phyloP scores from a whole-genome alignment of 2,113 vertebrate species.

The Dasyornis broadbenti region DNA sequence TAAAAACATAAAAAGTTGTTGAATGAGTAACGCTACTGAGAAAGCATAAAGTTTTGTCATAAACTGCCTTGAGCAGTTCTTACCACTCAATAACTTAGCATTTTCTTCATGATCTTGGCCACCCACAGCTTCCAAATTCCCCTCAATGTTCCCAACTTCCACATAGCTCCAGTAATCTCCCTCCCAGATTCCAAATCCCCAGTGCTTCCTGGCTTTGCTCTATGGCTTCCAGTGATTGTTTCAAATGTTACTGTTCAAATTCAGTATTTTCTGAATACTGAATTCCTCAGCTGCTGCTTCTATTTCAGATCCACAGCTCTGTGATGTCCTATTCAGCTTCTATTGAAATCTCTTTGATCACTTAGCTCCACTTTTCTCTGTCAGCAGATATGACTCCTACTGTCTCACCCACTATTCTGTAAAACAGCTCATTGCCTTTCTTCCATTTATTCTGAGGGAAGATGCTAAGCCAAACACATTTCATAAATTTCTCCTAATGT shows the following conservation, averaged over 20 bases:
- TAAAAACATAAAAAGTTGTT: not conserved
- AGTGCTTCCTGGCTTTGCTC: not conserved
- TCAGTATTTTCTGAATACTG: slow-evolving; percentile 11
- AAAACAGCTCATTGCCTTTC: not conserved
- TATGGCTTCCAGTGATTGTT: not conserved
- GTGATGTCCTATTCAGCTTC: not conserved
- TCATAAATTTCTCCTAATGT: not conserved
- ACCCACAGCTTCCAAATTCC: not conserved
- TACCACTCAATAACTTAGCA: not conserved
- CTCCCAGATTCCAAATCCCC: not conserved
- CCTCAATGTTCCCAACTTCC: not conserved
- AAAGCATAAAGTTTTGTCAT: not conserved
- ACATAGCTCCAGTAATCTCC: not conserved
- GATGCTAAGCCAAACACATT: not conserved
- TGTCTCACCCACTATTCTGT: not conserved
- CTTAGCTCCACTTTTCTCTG: not conserved
- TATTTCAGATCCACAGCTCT: not conserved
- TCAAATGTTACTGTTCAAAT: not conserved
- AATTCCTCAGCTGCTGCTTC: not conserved
- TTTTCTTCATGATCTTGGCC: not conserved
- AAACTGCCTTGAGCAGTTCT: not conserved
- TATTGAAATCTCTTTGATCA: slow-evolving; percentile 24
- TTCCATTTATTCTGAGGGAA: not conserved
- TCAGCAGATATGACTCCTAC: not conserved
- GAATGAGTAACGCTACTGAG: not conserved